These are phyloP conservation scores for Notamacropus eugenii DNA, from an alignment of 2,797 vertebrate genomes.

Conservation along the genomic window DNA sequence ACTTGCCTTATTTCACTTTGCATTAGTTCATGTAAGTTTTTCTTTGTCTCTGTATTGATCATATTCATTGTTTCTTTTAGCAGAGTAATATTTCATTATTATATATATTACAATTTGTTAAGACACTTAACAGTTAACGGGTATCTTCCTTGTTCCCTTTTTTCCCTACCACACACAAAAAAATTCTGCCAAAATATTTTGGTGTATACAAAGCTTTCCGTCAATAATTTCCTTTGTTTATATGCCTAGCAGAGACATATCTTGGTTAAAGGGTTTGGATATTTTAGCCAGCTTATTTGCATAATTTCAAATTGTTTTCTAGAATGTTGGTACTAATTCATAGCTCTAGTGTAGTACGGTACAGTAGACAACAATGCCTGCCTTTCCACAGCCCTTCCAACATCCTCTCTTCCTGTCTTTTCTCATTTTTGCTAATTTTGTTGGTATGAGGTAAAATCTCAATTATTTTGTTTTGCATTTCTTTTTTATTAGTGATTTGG, in stretches of 20 bases:
- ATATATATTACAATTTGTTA: neutral
- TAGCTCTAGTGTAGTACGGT: neutral
- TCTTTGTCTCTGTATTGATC: neutral
- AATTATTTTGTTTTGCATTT: neutral
- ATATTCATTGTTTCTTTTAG: neutral
- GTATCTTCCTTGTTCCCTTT: neutral
- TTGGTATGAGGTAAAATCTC: neutral
- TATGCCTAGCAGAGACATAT: neutral
- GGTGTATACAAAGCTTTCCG: neutral
- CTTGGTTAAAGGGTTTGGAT: neutral
- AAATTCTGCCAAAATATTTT: neutral
- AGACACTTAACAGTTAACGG: neutral
- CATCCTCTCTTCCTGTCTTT: neutral
- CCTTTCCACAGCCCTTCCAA: neutral
- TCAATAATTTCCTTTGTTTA: neutral
- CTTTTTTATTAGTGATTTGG: neutral
- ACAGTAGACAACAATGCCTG: neutral
- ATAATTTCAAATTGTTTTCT: neutral
- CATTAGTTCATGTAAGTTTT: neutral
- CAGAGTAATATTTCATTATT: neutral
- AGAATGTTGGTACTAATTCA: neutral
- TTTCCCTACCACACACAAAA: neutral
- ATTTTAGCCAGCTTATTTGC: neutral
- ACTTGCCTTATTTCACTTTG: neutral
- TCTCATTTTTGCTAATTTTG: neutral